Base-by-base conservation (phyloP, 2,797 vertebrate genomes). In the Melanotaenia parkinsoni region DNA sequence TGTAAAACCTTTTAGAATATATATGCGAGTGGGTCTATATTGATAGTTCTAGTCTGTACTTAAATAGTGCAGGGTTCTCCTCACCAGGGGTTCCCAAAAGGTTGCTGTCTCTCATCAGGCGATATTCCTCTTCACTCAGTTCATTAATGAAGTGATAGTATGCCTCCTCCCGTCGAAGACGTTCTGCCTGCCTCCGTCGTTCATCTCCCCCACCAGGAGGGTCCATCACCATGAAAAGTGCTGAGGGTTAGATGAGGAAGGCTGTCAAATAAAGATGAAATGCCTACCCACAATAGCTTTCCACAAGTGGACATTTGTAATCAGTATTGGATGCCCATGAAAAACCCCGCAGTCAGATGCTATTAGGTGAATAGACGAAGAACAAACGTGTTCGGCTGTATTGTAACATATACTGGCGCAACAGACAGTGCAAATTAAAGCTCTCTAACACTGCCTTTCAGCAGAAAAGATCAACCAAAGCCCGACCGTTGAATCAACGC, bases 131-230 rank as follows among this genome's bases (percentile, higher is more conserved):
- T 73, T 98, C 97, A 69, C 83, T 97, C 74, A 99, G 88, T 47
- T 96, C 96, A 81, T 98, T 98, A 83, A 99, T 97, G 86, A 98
- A 99, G 87, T 98, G 96, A 83, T 98, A 98, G 90, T 98, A 99
- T 14, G 97, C 96, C 91, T 99, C 97, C 93, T 99, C 97, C 92
- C 97, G 93, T 12, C 94, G 94, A 85, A 99, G 97, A 82, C 96
- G 96, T 83, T 99, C 97, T 88, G 96, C 96, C 90, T 99, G 97
- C 78, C 96, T 93, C 67, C 94, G 94, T 61, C 96, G 95, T 90
- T 97, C 97, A 77, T 95, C 95, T 91, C 93, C 93, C 90, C 94
- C 92, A 84, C 93, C 91, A 91, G 95, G 94, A 95, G 94, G 95
- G 93, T 96, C 95, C 95, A 96, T 96, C 91, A 89, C 94, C 91